A percentile compares a stretch with the other conserved stretches of the same genome.
phyloP scores from a whole-genome alignment of 2,888 invertebrate genomes.

The Gandaritis pyraliata region DNA sequence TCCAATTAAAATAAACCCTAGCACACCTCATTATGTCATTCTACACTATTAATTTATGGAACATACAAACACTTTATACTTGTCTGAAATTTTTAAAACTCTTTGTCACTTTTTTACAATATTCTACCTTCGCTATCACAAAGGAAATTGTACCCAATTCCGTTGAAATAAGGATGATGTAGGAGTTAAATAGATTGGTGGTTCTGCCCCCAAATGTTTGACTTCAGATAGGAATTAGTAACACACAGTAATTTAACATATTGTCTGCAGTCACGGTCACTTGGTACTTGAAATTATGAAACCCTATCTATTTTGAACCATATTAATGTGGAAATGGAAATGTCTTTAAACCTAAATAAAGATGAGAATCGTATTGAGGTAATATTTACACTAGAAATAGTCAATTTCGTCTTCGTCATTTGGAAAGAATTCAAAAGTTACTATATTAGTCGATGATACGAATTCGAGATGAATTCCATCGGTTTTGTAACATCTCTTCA shows the following conservation, averaged over 20 bases:
- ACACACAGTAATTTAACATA: slow-evolving; percentile 54
- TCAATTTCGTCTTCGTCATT: slow-evolving; percentile 14
- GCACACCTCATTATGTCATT: slow-evolving; percentile 73
- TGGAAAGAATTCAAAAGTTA: slow-evolving; percentile 29
- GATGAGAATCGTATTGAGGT: slow-evolving; percentile 20
- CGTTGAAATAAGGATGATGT: neutral
- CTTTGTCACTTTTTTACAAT: slow-evolving; percentile 52
- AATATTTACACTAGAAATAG: slow-evolving; percentile 31
- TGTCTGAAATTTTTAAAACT: slow-evolving; percentile 68
- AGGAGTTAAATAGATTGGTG: slow-evolving; percentile 34
- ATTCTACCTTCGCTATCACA: neutral
- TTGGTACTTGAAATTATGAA: slow-evolving; percentile 39
- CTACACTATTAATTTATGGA: slow-evolving; percentile 68
- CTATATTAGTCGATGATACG: slow-evolving; percentile 39
- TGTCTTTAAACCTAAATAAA: too few relatives aligned
- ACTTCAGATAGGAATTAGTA: slow-evolving; percentile 69
- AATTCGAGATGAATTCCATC: slow-evolving; percentile 21
- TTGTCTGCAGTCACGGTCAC: slow-evolving; percentile 56
- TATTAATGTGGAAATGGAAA: accelerated
- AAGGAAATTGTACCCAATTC: slow-evolving; percentile 29
- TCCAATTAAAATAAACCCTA: slow-evolving; percentile 43
- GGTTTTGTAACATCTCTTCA: slow-evolving; percentile 18
- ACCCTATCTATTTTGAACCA: slow-evolving; percentile 29
- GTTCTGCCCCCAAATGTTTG: slow-evolving; percentile 61
- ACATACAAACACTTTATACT: slow-evolving; percentile 63